phyloP scores from a whole-genome alignment of 1,140 invertebrate genomes.

The Lordiphosa stackelbergi region DNA sequence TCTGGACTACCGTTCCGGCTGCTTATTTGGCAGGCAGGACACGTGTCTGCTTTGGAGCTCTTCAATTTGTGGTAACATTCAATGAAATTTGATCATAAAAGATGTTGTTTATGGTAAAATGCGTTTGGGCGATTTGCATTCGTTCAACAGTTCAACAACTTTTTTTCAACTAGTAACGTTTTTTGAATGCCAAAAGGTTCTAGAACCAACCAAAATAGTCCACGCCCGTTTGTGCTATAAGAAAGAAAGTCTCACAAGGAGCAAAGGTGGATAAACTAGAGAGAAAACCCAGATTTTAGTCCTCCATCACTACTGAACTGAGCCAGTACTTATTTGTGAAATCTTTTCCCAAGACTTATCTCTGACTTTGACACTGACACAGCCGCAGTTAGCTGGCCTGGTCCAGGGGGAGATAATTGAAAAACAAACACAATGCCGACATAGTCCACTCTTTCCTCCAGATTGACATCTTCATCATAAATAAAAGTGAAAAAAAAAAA shows the following conservation, averaged over 20 bases:
- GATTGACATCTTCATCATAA: slow-evolving; percentile 77
- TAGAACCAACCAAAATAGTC: too few relatives aligned
- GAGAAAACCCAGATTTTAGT: too few relatives aligned
- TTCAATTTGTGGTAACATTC: slow-evolving; percentile 60
- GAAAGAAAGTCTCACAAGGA: too few relatives aligned
- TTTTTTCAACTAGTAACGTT: too few relatives aligned
- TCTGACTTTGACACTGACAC: slow-evolving; percentile 43
- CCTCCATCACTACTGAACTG: too few relatives aligned
- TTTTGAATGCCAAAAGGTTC: too few relatives aligned
- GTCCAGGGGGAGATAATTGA: slow-evolving; percentile 46
- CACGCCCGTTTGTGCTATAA: too few relatives aligned
- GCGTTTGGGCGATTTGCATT: slow-evolving; percentile 8
- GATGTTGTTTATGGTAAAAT: slow-evolving; percentile 66
- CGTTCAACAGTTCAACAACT: slow-evolving; percentile 7
- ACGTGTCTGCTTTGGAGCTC: slow-evolving; percentile 42
- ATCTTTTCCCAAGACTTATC: slow-evolving; percentile 56
- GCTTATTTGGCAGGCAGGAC: slow-evolving; percentile 59
- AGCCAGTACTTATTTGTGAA: slow-evolving; percentile 8
- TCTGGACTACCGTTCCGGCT: slow-evolving; percentile 61
- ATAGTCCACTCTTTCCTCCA: slow-evolving; percentile 34
- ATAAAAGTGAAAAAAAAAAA: slow-evolving; percentile 77
- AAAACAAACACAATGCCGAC: slow-evolving; percentile 66
- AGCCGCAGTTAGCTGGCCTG: slow-evolving; percentile 26
- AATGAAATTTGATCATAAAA: slow-evolving; percentile 70
- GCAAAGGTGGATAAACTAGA: too few relatives aligned